Evolutionary conservation across 2,113 vertebrate species (phyloP).

Genomic region (Triplophysa rosa): DNA sequence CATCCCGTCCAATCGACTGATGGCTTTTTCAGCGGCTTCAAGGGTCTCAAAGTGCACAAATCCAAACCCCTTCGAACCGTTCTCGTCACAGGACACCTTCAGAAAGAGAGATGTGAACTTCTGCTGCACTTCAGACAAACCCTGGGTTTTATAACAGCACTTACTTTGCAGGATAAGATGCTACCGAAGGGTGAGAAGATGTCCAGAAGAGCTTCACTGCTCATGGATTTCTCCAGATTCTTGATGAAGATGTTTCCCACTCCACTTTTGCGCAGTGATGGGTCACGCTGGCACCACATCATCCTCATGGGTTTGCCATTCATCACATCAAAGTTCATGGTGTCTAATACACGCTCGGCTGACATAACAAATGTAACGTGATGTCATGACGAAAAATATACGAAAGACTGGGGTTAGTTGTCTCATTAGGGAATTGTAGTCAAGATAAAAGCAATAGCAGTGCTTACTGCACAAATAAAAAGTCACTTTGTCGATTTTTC

Average conservation of each 20-base stretch:
- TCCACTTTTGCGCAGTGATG: slow-evolving; percentile 94
- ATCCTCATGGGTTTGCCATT: slow-evolving; percentile 96
- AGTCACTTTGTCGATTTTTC: no score
- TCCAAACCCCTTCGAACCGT: slow-evolving; percentile 97
- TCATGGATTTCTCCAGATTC: slow-evolving; percentile 97
- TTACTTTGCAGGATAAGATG: slow-evolving; percentile 98
- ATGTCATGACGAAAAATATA: not conserved
- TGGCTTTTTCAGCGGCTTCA: slow-evolving; percentile 95
- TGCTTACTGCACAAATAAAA: no score
- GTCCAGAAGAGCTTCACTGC: slow-evolving; percentile 97
- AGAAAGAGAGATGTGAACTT: slow-evolving; percentile 48
- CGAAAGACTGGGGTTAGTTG: not conserved
- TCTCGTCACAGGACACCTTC: slow-evolving; percentile 97
- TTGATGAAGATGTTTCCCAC: slow-evolving; percentile 99
- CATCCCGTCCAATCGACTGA: slow-evolving; percentile 99
- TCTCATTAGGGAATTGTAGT: no score
- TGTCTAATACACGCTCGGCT: slow-evolving; percentile 97
- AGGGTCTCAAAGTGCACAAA: slow-evolving; percentile 99
- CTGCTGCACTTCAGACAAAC: not conserved
- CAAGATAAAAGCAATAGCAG: no score
- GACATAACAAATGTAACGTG: not conserved
- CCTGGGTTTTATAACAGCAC: not conserved
- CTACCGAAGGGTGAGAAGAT: slow-evolving; percentile 98
- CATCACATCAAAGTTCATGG: slow-evolving; percentile 98
- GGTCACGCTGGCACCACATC: slow-evolving; percentile 99